These are phyloP conservation scores for Priapulus caudatus DNA, from an alignment of 2,888 invertebrate genomes.

Conservation along the genomic window DNA sequence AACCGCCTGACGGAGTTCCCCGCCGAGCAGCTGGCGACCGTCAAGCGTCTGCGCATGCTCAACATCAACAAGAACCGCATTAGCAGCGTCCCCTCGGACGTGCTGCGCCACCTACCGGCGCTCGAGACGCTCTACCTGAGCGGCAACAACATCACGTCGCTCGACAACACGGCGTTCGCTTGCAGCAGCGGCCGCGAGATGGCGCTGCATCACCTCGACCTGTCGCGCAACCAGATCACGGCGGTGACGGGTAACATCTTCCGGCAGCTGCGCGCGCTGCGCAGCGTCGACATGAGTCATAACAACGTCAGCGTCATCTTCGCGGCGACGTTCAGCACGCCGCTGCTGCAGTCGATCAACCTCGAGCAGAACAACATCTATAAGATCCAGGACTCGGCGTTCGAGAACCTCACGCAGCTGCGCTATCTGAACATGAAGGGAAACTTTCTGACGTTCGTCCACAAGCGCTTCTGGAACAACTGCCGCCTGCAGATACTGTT, in stretches of 20 bases:
- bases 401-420: background rate
- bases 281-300: background rate
- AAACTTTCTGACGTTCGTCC: background rate
- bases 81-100: background rate
- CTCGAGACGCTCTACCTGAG: background rate
- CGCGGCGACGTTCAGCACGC: background rate
- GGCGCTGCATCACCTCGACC: background rate
- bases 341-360: background rate
- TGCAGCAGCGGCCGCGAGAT: background rate
- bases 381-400: background rate
- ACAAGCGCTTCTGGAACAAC: background rate
- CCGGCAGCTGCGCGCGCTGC: background rate
- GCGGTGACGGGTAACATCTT: background rate
- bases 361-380: background rate
- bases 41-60: background rate
- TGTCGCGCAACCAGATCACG: background rate
- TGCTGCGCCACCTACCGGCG: background rate
- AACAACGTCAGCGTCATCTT: background rate
- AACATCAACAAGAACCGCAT: background rate
- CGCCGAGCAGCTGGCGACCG: background rate
- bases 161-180: background rate
- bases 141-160: background rate
- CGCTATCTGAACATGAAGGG: background rate
- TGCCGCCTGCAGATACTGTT: background rate
- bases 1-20: background rate